Evolutionary conservation across 1,140 invertebrate species (phyloP).

Genomic region (Eueides isabella): DNA sequence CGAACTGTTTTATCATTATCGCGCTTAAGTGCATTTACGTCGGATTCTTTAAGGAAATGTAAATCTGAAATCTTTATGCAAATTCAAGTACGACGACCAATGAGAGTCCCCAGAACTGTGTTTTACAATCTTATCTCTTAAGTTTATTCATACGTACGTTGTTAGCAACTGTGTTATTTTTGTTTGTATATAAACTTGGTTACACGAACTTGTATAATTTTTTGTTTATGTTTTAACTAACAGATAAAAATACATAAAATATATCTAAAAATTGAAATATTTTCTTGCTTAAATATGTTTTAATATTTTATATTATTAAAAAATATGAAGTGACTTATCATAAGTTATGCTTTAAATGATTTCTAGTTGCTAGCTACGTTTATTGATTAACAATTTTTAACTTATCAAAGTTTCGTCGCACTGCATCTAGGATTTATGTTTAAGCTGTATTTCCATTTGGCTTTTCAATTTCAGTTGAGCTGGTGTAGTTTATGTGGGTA

Average conservation of each 20-base stretch:
- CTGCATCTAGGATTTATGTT: constrained; percentile 13
- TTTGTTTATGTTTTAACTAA: too few species aligned
- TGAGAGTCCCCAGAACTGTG: neutral
- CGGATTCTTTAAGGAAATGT: constrained; percentile 23
- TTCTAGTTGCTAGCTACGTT: neutral
- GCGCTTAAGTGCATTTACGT: constrained; percentile 12
- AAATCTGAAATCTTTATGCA: constrained; percentile 21
- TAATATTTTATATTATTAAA: too few species aligned
- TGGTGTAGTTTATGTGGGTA: constrained; percentile 5
- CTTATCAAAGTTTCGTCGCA: neutral
- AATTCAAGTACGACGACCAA: constrained; percentile 18
- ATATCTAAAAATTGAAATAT: neutral
- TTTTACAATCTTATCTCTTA: constrained; percentile 10
- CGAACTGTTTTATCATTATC: neutral
- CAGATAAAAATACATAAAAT: too few species aligned
- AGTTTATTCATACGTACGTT: neutral
- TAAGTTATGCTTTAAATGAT: neutral
- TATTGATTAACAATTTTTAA: neutral
- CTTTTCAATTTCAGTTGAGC: constrained; percentile 17
- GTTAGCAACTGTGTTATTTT: neutral
- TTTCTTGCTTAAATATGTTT: too few species aligned
- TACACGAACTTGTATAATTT: too few species aligned
- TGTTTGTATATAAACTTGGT: too few species aligned
- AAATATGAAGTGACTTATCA: too few species aligned
- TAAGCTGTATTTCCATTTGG: constrained; percentile 15